Evolutionary conservation across 2,888 invertebrate species (phyloP).

Genomic region (Dasysyrphus tricinctus): DNA sequence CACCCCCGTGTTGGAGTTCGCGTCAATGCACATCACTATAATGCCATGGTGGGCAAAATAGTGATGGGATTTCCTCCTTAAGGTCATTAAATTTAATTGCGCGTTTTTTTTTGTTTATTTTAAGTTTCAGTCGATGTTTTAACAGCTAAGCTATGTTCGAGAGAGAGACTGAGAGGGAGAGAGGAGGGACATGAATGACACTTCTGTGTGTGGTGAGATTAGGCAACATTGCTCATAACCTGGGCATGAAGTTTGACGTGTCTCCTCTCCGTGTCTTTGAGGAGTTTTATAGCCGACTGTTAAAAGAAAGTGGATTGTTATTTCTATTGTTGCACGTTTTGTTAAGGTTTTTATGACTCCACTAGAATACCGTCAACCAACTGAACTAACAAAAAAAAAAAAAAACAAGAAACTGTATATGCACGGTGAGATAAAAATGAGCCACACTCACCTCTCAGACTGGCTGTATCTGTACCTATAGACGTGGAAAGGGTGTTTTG

Average conservation of each 20-base stretch:
- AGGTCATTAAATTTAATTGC: constrained; percentile 75
- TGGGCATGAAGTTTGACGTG: constrained; percentile 45
- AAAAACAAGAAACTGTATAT: constrained; percentile 48
- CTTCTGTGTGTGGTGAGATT: constrained; percentile 34
- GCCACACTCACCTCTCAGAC: constrained; percentile 47
- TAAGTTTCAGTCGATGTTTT: constrained; percentile 1
- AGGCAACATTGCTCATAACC: constrained; percentile 56
- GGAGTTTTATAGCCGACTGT: constrained; percentile 65
- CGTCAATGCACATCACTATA: constrained; percentile 58
- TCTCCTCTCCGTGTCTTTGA: constrained; percentile 62
- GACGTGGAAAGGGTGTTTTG: constrained; percentile 12
- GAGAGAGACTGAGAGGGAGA: not conserved
- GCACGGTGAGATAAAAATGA: constrained; percentile 58
- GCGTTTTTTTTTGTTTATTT: constrained; percentile 35
- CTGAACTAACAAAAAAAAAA: not conserved
- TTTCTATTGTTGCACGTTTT: constrained; percentile 67
- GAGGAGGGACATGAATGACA: constrained; percentile 23
- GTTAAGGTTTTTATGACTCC: constrained; percentile 67
- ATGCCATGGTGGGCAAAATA: constrained; percentile 31
- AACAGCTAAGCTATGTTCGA: not conserved
- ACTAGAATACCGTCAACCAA: constrained; percentile 36
- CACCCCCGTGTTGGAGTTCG: constrained; percentile 47
- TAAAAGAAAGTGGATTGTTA: constrained; percentile 72
- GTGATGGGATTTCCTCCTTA: constrained; percentile 67
- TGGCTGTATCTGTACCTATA: not conserved